Evolutionary conservation across 1,140 invertebrate species (phyloP).

Genomic region (Argopecten irradians): DNA sequence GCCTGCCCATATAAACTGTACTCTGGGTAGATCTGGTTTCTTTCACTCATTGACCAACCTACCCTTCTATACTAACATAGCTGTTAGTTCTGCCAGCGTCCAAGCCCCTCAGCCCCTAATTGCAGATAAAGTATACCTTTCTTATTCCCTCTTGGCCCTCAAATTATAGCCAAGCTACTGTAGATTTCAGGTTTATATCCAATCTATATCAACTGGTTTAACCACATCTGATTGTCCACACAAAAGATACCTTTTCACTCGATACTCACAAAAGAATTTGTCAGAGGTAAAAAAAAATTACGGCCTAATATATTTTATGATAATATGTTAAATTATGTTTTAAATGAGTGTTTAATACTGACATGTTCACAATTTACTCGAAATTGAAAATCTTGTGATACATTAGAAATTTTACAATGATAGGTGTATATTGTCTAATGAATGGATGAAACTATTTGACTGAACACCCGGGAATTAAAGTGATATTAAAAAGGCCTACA

Average conservation of each 20-base stretch:
- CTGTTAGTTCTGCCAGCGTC: not conserved
- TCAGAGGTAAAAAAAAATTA: not conserved
- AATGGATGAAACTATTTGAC: constrained; percentile 9
- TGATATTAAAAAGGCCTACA: not conserved
- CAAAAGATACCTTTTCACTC: constrained; percentile 10
- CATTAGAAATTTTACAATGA: constrained; percentile 7
- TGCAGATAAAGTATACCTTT: constrained; percentile 17
- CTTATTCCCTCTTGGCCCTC: not conserved
- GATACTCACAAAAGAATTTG: not conserved
- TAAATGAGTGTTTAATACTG: not conserved
- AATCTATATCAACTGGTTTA: not conserved
- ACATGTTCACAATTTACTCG: not conserved
- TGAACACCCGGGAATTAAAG: not conserved
- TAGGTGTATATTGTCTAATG: not conserved
- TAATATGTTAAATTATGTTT: constrained; percentile 19
- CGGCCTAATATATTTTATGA: constrained; percentile 18
- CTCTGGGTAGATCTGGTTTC: not conserved
- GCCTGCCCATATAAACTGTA: not conserved
- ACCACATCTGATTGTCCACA: not conserved
- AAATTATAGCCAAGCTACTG: not conserved
- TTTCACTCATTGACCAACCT: not conserved
- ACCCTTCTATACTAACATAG: not conserved
- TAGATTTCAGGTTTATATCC: not conserved
- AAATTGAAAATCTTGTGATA: constrained; percentile 12
- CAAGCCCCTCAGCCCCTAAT: not conserved